These are phyloP conservation scores for Actenoides hombroni DNA, from an alignment of 2,113 vertebrate genomes.

Conservation along the genomic window DNA sequence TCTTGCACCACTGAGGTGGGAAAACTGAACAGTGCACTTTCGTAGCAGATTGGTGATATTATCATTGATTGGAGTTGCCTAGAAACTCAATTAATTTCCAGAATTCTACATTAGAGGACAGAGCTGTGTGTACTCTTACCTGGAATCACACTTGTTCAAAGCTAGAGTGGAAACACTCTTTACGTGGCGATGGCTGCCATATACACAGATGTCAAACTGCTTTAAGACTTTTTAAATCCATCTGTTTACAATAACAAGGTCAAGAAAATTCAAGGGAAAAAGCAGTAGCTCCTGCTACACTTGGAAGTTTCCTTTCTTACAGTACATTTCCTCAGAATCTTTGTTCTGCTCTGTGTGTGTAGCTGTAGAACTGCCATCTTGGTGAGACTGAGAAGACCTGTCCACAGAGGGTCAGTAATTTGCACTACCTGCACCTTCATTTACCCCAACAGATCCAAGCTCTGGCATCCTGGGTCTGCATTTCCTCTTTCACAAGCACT, in stretches of 20 bases:
- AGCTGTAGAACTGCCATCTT: neutral
- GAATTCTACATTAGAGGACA: neutral
- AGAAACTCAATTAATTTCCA: neutral
- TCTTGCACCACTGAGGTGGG: neutral
- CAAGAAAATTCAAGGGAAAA: neutral
- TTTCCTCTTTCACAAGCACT: neutral
- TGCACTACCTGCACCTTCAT: neutral
- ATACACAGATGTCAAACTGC: neutral
- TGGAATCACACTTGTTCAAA: neutral
- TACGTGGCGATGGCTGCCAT: neutral
- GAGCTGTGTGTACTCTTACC: neutral
- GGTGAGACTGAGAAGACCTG: neutral
- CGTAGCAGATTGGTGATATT: fast-evolving
- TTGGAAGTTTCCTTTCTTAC: neutral
- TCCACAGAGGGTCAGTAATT: neutral
- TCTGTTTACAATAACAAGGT: neutral
- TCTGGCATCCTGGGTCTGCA: neutral
- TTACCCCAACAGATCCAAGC: neutral
- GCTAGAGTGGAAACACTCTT: neutral
- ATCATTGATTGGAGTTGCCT: neutral
- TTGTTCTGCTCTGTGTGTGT: no score
- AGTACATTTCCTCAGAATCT: neutral
- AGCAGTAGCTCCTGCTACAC: neutral
- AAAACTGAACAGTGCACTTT: neutral
- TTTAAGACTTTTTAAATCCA: neutral